phyloP scores from a whole-genome alignment of 2,113 vertebrate species.

The Dromiciops gliroides region DNA sequence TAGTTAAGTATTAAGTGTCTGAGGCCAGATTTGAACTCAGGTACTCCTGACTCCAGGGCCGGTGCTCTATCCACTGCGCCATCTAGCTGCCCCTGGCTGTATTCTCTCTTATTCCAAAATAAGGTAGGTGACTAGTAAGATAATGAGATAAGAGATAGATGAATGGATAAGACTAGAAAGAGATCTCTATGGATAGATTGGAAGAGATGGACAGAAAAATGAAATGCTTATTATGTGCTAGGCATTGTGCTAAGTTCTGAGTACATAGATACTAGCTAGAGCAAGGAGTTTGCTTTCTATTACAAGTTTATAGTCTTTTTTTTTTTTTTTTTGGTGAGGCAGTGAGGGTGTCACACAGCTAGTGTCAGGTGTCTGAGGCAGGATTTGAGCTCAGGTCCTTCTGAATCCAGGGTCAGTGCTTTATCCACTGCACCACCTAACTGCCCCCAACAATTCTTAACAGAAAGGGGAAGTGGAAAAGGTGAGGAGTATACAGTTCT shows the following conservation, averaged over 20 bases:
- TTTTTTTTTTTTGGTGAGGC: no score
- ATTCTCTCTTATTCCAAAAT: background rate
- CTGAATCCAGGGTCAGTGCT: no score
- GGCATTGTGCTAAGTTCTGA: background rate
- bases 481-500: background rate
- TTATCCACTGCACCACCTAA: no score
- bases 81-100: no score
- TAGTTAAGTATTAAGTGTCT: no score
- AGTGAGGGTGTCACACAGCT: no score
- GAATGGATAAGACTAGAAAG: no score
- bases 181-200: background rate
- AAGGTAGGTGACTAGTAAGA: background rate
- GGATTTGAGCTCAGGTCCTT: no score
- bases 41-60: no score
- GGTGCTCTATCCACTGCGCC: no score
- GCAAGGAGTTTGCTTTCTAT: background rate
- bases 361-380: no score
- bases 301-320: background rate
- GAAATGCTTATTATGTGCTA: background rate
- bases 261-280: background rate
- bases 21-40: no score
- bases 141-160: background rate
- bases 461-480: background rate
- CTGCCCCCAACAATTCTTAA: background rate
- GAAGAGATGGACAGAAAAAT: background rate